Evolutionary conservation across 2,113 vertebrate species (phyloP), one percentile per base, ranked within the genome.

Genomic region (Guaruba guarouba): DNA sequence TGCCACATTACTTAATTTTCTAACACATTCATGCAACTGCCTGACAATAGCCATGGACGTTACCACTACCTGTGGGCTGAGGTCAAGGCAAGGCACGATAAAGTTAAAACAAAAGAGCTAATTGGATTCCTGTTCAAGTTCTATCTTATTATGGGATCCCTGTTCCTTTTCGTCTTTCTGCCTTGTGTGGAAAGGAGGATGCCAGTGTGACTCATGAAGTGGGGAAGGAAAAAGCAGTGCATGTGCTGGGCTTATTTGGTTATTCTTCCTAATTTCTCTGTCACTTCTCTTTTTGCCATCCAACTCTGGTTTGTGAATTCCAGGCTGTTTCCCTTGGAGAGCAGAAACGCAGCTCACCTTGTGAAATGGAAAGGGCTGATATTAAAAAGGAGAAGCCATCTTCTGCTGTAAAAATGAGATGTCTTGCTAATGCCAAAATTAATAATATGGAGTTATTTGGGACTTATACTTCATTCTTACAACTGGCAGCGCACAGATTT

Each of bases 1-100:
- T 96, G 93, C 92, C 95, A 96, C 96, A 70, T 95, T 92, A 93
- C 95, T 97, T 97, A 94, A 96, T 97, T 97, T 96, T 88, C 92
- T 90, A 96, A 94, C 92, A 94, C 95, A 89, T 96, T 94, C 92
- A 91, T 93, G 94, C 86, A 70, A 88, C 78, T 68, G 83, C 78
- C 96, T 96, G 96, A 97, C 96, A 97, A 96, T 76, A 95, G 91
- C 81, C 92, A 85, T 6, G 88, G 96, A 95, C 31, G 10, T 77
- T 88, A 96, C 69, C 86, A 17, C 77, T 95, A 96, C 91, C 93
- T 95, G 93, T 82, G 95, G 88, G 95, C 96, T 92, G 81, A 78
- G 96, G 95, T 96, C 96, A 97, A 96, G 96, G 96, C 83, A 82
- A 82, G 0, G 17, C 37, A 82, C 74, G 73, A 93, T 66, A 91